Evolutionary conservation across 2,797 vertebrate genomes (phyloP).

Genomic region (Capromys pilorides): DNA sequence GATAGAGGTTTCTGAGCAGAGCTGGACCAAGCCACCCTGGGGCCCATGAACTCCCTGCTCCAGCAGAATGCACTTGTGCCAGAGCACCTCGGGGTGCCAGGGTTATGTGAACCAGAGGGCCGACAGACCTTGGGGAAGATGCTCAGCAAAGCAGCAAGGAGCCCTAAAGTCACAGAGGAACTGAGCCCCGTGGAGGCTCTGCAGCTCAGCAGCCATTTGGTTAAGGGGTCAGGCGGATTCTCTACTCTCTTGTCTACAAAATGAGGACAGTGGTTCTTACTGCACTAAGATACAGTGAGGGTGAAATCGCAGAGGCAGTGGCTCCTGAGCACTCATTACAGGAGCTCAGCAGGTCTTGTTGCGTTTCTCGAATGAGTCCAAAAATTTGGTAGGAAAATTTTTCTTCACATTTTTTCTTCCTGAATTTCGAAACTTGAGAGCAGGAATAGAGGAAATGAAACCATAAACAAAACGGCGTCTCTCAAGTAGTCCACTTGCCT

Average conservation of each 20-base stretch:
- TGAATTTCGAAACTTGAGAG: not conserved
- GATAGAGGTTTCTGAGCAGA: not conserved
- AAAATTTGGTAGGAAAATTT: not conserved
- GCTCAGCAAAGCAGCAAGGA: not conserved
- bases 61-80: not conserved
- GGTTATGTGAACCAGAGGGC: not conserved
- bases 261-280: not conserved
- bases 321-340: too few species aligned
- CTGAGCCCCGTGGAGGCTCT: rapidly evolving
- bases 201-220: not conserved
- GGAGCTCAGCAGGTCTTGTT: not conserved
- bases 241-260: not conserved
- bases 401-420: not conserved
- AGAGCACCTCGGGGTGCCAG: not conserved
- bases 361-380: not conserved
- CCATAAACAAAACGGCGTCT: not conserved
- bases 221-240: not conserved
- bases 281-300: rapidly evolving
- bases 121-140: not conserved
- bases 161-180: not conserved
- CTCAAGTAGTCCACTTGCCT: not conserved
- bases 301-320: rapidly evolving
- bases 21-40: rapidly evolving
- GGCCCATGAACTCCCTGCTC: not conserved
- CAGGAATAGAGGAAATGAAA: constrained; percentile 32